Base-by-base conservation (phyloP, 2,888 invertebrate genomes). In the Heliconius sara region DNA sequence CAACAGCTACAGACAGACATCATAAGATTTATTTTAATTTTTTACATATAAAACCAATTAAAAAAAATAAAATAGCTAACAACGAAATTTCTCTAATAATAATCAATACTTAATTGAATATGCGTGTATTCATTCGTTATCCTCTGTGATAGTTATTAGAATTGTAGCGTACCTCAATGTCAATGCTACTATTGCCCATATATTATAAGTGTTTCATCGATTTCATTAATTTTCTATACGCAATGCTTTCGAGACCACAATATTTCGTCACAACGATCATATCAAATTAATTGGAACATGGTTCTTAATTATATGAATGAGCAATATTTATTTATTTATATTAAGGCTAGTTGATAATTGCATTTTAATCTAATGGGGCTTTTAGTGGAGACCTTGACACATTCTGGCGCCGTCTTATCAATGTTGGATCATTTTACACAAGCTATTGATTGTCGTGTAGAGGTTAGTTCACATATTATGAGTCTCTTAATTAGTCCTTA, bases 281-380 rank as follows among this genome's bases (percentile, higher is more conserved):
- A 90, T 91, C 89, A 85, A 85, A 88, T 90, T 91, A 92, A 91
- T 91, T 90, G 88, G 90, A 85, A 89, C 91, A 90, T 87, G 88
- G 86, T 88, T 86, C 90, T 89, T 90, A 92, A 92, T 92, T 91
- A 90, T 88, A 87, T 81, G 71, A 81, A 79, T 83, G 80, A 67
- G 27, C 71, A 22, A 74, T 77, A 72, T 47, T 65, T 75, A 65
- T 65, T 43, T 65, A 65, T 70, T 70, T 68, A 22, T 63, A 63
- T 75, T 43, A 66, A 57, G 22, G 6, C 22, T n/a, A 52, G 73
- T 73, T 77, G 76, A 77, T 76, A 76, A 81, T 74, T 68, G 68
- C 71, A 73, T 72, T 52, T 34, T 84, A 83, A 83, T 84, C 82
- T 83, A 84, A 84, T 83, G 82, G 84, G 79, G 84, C 80, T 80